Percentiles rank a stretch among this genome's conserved stretches.
These are phyloP conservation scores for Drosophila subquinaria DNA, from an alignment of 2,888 invertebrate species.

Conservation along the genomic window DNA sequence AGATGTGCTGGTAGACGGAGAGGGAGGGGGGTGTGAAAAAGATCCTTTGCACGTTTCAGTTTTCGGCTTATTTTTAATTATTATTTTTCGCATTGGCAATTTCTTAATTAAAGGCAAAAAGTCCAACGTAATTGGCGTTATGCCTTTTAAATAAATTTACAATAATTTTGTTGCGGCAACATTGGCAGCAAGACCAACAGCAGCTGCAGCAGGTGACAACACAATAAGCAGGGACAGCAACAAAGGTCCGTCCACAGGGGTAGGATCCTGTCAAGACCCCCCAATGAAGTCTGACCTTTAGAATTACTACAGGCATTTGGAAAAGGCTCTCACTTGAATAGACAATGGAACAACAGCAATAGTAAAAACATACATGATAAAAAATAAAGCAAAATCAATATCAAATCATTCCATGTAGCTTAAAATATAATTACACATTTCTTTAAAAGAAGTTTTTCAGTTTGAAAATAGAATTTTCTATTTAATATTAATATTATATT, in stretches of 20 bases:
- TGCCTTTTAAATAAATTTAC: constrained; percentile 72
- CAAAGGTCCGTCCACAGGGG: not conserved
- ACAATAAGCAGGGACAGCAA: not conserved
- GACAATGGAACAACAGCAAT: too few relatives aligned
- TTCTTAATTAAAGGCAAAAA: constrained; percentile 71
- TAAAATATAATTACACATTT: not conserved
- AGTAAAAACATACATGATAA: too few relatives aligned
- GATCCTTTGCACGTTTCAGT: constrained; percentile 55
- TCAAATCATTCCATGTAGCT: not conserved
- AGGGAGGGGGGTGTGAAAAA: constrained; percentile 3
- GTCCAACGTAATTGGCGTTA: constrained; percentile 66
- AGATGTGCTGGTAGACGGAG: not conserved
- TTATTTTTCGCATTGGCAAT: constrained; percentile 77
- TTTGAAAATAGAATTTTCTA: not conserved
- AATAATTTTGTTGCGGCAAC: constrained; percentile 56
- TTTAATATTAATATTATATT: too few relatives aligned
- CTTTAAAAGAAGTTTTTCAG: not conserved
- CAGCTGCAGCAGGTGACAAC: constrained; percentile 13
- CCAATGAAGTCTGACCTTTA: not conserved
- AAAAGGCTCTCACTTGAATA: not conserved
- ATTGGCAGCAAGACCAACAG: not conserved
- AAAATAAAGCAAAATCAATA: too few relatives aligned
- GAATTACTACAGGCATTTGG: not conserved
- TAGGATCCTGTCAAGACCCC: not conserved
- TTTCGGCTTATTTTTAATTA: constrained; percentile 74